A percentile compares a stretch with the other conserved stretches of the same genome.
Evolutionary conservation across 37 sponge, comb jelly and placozoan genomes (phyloP).

Genomic region (Haliclona indistincta): DNA sequence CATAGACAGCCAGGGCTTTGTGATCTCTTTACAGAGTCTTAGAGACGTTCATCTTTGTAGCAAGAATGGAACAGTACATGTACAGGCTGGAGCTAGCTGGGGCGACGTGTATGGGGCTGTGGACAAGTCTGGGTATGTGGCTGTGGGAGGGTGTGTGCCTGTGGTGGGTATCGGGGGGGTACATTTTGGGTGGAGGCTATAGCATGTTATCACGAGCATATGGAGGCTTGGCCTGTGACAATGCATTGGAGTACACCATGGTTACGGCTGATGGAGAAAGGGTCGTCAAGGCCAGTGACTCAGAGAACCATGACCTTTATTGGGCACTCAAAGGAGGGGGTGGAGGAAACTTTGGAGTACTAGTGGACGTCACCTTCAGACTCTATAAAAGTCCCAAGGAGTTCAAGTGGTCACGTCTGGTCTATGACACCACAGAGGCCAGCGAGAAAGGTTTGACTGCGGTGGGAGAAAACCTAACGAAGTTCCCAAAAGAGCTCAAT

Average conservation of each 20-base stretch:
- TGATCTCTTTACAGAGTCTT: constrained; percentile 8
- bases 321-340: constrained; percentile 67
- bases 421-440: constrained; percentile 12
- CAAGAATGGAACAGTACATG: not conserved
- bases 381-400: not conserved
- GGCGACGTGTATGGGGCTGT: constrained; percentile 14
- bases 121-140: constrained; percentile 10
- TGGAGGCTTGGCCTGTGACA: constrained; percentile 52
- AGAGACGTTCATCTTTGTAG: not conserved
- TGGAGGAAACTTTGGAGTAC: constrained; percentile 63
- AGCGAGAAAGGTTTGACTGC: constrained; percentile 8
- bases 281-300: constrained; percentile 25
- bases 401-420: constrained; percentile 16
- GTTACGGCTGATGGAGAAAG: constrained; percentile 47
- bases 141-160: constrained; percentile 27
- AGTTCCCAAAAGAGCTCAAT: constrained; percentile 26
- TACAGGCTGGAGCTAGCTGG: constrained; percentile 36
- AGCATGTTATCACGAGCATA: constrained; percentile 20
- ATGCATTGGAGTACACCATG: constrained; percentile 24
- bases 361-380: constrained; percentile 3
- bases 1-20: constrained; percentile 33
- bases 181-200: constrained; percentile 37
- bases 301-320: constrained; percentile 51
- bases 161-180: constrained; percentile 39
- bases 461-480: not conserved